phyloP scores from a whole-genome alignment of 2,113 vertebrate species.

The Corydoras maculifer region DNA sequence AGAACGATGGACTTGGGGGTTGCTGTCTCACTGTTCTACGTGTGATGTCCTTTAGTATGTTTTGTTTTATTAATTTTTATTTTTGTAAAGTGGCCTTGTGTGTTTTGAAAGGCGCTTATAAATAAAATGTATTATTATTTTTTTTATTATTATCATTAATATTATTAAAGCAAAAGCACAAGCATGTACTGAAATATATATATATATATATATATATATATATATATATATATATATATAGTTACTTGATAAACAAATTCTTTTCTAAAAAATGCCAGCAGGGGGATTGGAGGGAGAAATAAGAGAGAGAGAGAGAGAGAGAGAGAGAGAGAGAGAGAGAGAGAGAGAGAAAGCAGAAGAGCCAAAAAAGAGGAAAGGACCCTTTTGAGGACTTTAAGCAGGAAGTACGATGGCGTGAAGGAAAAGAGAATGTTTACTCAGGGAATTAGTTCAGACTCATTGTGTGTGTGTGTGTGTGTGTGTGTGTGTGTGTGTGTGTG shows the following conservation, averaged over 20 bases:
- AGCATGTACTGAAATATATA: too few relatives aligned
- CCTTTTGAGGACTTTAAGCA: conserved; percentile 79
- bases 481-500: conserved; percentile 80
- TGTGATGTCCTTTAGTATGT: too few relatives aligned
- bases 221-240: too few relatives aligned
- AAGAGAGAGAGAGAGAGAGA: conserved; percentile 15
- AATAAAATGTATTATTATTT: too few relatives aligned
- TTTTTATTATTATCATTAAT: too few relatives aligned
- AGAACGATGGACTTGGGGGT: too few relatives aligned
- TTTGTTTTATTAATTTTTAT: too few relatives aligned
- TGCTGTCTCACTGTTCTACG: too few relatives aligned
- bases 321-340: conserved; percentile 7
- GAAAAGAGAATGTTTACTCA: conserved; percentile 97
- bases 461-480: conserved; percentile 80
- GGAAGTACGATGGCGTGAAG: conserved; percentile 89
- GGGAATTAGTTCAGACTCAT: conserved; percentile 98
- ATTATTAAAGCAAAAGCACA: too few relatives aligned
- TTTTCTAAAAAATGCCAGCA: conserved; percentile 50
- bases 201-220: too few relatives aligned
- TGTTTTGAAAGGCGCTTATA: too few relatives aligned
- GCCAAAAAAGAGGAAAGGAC: conserved; percentile 21
- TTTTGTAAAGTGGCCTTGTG: too few relatives aligned
- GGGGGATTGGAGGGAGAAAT: conserved; percentile 1
- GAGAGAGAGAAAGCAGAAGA: conserved; percentile 47
- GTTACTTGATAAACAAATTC: conserved; percentile 3